A percentile compares a stretch with the other conserved stretches of the same genome.
These are phyloP conservation scores for Girardinus metallicus DNA, from an alignment of 2,797 vertebrate genomes.

Conservation along the genomic window DNA sequence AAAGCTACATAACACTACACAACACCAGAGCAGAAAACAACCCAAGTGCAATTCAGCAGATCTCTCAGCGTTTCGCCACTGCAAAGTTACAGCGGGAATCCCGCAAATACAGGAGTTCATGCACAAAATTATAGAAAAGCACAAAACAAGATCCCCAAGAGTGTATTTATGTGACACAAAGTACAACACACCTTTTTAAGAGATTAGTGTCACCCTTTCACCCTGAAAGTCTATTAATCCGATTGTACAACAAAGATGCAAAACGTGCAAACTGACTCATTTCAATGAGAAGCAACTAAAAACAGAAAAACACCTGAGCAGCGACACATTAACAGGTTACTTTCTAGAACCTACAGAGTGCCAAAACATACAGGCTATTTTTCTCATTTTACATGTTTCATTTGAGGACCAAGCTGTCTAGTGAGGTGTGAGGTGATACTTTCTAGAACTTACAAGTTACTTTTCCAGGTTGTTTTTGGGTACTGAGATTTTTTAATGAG, in stretches of 20 bases:
- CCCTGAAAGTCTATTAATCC: not conserved
- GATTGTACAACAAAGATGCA: slow-evolving; percentile 1
- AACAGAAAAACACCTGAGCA: slow-evolving; percentile 3
- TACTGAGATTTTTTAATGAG: not conserved
- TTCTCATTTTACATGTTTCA: not conserved
- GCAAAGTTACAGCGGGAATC: slow-evolving; percentile 25
- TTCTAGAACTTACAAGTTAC: not conserved
- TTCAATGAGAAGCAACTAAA: slow-evolving; percentile 1
- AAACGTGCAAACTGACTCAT: not conserved
- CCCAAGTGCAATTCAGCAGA: slow-evolving; percentile 41
- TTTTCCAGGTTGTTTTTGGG: not conserved
- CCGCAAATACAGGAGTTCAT: slow-evolving; percentile 43
- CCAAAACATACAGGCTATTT: not conserved
- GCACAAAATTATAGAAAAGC: slow-evolving; percentile 52
- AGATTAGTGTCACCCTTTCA: slow-evolving; percentile 18
- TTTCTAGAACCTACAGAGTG: not conserved
- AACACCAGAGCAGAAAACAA: slow-evolving; percentile 20
- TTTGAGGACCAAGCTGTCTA: not conserved
- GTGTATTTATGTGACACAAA: slow-evolving; percentile 14
- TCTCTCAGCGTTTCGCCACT: slow-evolving; percentile 36
- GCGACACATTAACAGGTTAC: not conserved
- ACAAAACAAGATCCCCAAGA: slow-evolving; percentile 28
- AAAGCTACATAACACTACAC: slow-evolving; percentile 20
- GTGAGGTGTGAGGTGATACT: not conserved
- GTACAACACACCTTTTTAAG: slow-evolving; percentile 16